Percentiles rank a stretch among this genome's conserved stretches.
These are phyloP conservation scores for Drosophila antonietae DNA, from an alignment of 2,888 invertebrate species.

Conservation along the genomic window DNA sequence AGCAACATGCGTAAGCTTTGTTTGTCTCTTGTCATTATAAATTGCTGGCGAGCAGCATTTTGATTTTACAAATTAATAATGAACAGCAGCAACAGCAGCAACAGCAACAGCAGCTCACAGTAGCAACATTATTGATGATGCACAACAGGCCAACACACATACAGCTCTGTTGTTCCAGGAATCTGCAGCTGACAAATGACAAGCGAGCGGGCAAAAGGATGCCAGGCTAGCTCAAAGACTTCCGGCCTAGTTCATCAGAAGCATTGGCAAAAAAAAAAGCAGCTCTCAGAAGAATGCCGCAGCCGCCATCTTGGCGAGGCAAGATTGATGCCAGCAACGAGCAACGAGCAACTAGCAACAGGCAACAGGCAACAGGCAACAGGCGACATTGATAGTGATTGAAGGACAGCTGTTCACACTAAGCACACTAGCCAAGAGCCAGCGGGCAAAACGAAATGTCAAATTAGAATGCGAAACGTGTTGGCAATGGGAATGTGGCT, in stretches of 20 bases:
- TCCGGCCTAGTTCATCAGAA: constrained; percentile 77
- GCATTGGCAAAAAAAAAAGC: constrained; percentile 50
- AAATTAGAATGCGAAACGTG: constrained; percentile 83
- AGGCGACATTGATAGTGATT: constrained; percentile 76
- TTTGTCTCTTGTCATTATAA: constrained; percentile 74
- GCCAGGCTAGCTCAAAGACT: constrained; percentile 57
- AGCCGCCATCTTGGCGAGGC: constrained; percentile 67
- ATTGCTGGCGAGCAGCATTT: constrained; percentile 77
- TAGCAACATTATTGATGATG: constrained; percentile 77
- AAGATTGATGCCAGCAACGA: constrained; percentile 71
- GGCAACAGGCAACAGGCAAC: constrained; percentile 32
- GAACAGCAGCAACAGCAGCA: constrained; percentile 31
- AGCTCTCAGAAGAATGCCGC: constrained; percentile 54
- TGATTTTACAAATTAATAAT: constrained; percentile 83
- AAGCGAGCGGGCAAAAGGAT: constrained; percentile 54
- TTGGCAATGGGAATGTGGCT: constrained; percentile 65
- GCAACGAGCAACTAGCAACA: constrained; percentile 37
- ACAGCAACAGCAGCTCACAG: constrained; percentile 42
- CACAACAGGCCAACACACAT: constrained; percentile 34
- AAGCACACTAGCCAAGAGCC: constrained; percentile 32
- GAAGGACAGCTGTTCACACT: constrained; percentile 82
- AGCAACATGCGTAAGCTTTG: constrained; percentile 62
- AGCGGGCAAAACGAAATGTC: constrained; percentile 67
- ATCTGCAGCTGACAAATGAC: constrained; percentile 73
- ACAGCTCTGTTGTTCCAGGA: constrained; percentile 54